A percentile compares a stretch with the other conserved stretches of the same genome.
Conservation (phyloP, 2,797 vertebrate genomes). For the Phrynocephalus forsythii region DNA sequence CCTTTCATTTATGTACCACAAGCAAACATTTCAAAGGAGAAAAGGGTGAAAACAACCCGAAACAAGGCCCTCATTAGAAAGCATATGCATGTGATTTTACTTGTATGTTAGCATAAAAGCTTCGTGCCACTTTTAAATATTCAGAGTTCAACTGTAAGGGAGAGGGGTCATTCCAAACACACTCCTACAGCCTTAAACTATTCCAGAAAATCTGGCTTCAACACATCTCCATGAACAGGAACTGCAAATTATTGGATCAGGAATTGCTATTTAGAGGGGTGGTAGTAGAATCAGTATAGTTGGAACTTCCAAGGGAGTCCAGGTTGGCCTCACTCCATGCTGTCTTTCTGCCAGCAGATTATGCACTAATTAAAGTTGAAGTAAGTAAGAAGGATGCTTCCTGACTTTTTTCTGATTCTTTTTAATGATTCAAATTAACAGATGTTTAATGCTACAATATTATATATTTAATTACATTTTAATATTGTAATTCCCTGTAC, state of each 20-base stretch:
- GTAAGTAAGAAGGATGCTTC: too few species aligned
- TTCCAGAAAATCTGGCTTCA: neutral
- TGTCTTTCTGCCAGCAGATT: too few species aligned
- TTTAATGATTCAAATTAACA: too few species aligned
- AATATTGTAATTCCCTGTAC: too few species aligned
- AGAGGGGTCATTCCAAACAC: neutral
- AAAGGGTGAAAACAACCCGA: slow-evolving; percentile 8
- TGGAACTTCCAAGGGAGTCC: too few species aligned
- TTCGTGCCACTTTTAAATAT: neutral
- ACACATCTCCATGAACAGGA: neutral
- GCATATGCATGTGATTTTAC: slow-evolving; percentile 33
- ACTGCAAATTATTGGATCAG: neutral
- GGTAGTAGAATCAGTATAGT: neutral
- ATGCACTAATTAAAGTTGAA: too few species aligned
- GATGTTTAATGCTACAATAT: too few species aligned
- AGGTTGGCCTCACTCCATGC: too few species aligned
- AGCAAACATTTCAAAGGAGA: slow-evolving; percentile 28
- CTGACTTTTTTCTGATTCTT: too few species aligned
- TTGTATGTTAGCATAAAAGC: too few species aligned
- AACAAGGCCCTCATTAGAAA: slow-evolving; percentile 27
- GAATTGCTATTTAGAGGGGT: neutral
- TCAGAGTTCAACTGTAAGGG: neutral
- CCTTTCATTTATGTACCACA: slow-evolving; percentile 58
- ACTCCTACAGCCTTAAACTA: neutral
- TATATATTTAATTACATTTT: too few species aligned